These are phyloP conservation scores for Coluber constrictor DNA, from an alignment of 2,797 vertebrate species.

Conservation along the genomic window DNA sequence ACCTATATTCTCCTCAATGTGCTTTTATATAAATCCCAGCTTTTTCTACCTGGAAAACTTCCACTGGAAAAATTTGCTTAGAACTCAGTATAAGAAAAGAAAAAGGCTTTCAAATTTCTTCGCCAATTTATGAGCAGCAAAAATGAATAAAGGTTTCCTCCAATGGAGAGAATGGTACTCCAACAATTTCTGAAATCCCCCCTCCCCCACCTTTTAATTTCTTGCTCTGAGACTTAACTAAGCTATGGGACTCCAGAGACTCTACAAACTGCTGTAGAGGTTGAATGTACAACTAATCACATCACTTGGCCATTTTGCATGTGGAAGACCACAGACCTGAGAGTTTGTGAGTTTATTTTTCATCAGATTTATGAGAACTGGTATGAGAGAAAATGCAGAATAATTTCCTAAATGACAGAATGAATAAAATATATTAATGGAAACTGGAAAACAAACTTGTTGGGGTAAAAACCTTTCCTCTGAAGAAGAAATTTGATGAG, in stretches of 20 bases:
- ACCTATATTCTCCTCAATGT: neutral
- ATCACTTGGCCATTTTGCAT: neutral
- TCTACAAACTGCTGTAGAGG: neutral
- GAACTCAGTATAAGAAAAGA: neutral
- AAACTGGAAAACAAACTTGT: neutral
- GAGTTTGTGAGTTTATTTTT: neutral
- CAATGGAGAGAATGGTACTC: neutral
- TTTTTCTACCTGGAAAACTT: neutral
- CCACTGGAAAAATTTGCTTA: neutral
- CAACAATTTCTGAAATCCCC: neutral
- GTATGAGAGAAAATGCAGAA: neutral
- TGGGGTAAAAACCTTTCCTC: neutral
- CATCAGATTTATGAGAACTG: neutral
- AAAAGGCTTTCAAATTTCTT: neutral
- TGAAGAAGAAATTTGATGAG: neutral
- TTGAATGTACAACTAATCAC: neutral
- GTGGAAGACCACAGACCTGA: neutral
- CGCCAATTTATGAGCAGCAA: neutral
- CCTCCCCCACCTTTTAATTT: neutral
- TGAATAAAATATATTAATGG: neutral
- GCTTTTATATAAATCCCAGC: neutral
- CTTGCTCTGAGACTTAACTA: neutral
- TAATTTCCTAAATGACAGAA: neutral
- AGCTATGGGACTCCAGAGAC: neutral
- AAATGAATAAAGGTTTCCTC: neutral